Evolutionary conservation across 2,888 invertebrate genomes (phyloP).

Genomic region (Drosophila mettleri): DNA sequence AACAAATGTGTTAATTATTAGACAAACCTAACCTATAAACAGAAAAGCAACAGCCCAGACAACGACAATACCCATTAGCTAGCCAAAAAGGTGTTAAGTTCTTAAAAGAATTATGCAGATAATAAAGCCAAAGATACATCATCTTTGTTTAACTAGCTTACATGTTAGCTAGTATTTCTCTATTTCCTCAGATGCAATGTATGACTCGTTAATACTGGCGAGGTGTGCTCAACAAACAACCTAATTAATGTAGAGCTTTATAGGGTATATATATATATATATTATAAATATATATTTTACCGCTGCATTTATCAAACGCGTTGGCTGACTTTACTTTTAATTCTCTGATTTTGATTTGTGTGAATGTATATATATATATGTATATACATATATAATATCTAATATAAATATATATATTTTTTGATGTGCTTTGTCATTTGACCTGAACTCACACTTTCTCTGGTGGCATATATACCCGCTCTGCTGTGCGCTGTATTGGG

Average conservation of each 20-base stretch:
- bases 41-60: neutral
- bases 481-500: neutral
- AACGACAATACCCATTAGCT: conserved; percentile 17
- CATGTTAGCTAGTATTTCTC: too few species aligned
- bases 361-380: neutral
- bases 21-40: conserved; percentile 35
- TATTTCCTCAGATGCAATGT: too few species aligned
- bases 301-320: conserved; percentile 78
- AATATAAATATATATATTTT: neutral
- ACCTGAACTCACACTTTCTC: too few species aligned
- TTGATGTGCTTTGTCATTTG: too few species aligned
- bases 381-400: too few species aligned
- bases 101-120: neutral
- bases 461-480: neutral
- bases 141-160: neutral
- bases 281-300: conserved; percentile 58
- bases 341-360: conserved; percentile 4
- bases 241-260: neutral
- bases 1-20: conserved; percentile 56
- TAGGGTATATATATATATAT: neutral
- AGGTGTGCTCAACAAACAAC: too few species aligned
- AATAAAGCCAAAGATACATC: neutral
- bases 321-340: conserved; percentile 43
- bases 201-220: too few species aligned
- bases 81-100: neutral